A percentile compares a stretch with the other conserved stretches of the same genome.
These are phyloP conservation scores for Patella depressa DNA, from an alignment of 2,888 invertebrate genomes.

Conservation along the genomic window DNA sequence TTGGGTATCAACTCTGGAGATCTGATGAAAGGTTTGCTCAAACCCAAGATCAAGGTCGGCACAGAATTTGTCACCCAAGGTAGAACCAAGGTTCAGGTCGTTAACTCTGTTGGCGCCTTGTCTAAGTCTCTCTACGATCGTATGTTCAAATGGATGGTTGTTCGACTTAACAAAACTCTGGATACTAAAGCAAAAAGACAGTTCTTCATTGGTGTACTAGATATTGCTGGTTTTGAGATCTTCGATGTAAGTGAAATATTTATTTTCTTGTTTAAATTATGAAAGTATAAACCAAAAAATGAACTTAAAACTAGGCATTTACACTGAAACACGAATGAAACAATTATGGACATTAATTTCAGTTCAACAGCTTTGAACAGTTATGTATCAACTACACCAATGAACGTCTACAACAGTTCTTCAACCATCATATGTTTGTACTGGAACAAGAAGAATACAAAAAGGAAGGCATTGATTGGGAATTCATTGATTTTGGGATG, in stretches of 20 bases:
- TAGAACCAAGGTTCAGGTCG: slow-evolving; percentile 87
- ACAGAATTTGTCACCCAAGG: slow-evolving; percentile 99
- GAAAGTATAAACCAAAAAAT: too few species aligned
- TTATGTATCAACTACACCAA: slow-evolving; percentile 98
- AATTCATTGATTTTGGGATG: slow-evolving; percentile 97
- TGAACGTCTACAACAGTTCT: slow-evolving; percentile 97
- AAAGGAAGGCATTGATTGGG: slow-evolving; percentile 93
- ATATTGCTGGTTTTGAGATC: slow-evolving; percentile 99
- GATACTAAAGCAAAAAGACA: slow-evolving; percentile 98
- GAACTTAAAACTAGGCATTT: too few species aligned
- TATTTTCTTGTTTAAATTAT: too few species aligned
- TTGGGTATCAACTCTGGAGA: slow-evolving; percentile 88
- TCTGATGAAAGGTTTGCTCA: slow-evolving; percentile 83
- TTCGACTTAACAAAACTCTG: slow-evolving; percentile 98
- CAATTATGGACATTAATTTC: slow-evolving; percentile 46
- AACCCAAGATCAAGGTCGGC: slow-evolving; percentile 96
- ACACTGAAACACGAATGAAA: too few species aligned
- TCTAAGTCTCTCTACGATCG: slow-evolving; percentile 72
- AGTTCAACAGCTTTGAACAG: slow-evolving; percentile 98
- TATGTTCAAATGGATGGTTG: slow-evolving; percentile 86
- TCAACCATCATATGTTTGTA: slow-evolving; percentile 97
- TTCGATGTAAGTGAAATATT: slow-evolving; percentile 80
- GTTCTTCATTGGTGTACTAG: slow-evolving; percentile 99
- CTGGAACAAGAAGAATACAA: slow-evolving; percentile 97
- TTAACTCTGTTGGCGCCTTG: slow-evolving; percentile 70